Evolutionary conservation across 2,797 vertebrate genomes (phyloP).

Genomic region (Mionectes olivaceus): DNA sequence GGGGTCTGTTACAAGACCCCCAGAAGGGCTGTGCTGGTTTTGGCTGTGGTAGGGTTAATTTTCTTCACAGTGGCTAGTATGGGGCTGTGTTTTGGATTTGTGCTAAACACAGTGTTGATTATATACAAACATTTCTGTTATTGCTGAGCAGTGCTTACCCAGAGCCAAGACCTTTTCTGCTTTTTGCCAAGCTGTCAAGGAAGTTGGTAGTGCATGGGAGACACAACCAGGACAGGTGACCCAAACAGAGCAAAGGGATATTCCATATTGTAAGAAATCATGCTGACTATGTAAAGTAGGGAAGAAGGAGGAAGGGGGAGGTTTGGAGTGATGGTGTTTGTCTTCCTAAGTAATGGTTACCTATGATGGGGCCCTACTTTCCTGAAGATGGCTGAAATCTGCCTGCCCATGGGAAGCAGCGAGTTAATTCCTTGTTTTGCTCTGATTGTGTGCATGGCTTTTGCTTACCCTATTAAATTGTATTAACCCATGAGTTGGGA

Average conservation of each 20-base stretch:
- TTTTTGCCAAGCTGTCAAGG: fast-evolving
- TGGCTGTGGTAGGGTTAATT: not conserved
- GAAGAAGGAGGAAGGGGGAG: not conserved
- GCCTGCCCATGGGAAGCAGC: not conserved
- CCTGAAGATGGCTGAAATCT: not conserved
- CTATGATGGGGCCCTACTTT: not conserved
- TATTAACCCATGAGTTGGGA: not conserved
- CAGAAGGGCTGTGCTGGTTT: not conserved
- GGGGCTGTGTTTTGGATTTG: not conserved
- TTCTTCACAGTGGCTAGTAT: not conserved
- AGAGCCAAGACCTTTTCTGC: not conserved
- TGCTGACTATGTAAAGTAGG: not conserved
- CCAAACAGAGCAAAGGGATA: not conserved
- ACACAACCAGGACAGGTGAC: not conserved
- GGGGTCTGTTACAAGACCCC: not conserved
- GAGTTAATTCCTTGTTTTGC: not conserved
- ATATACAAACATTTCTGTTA: not conserved
- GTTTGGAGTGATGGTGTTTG: not conserved
- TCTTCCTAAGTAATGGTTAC: fast-evolving
- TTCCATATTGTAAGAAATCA: not conserved
- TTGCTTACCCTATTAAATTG: not conserved
- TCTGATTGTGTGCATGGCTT: not conserved
- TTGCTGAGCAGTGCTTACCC: not conserved
- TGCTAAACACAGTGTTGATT: not conserved
- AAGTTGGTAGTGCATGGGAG: not conserved